Evolutionary conservation across 2,888 invertebrate species (phyloP), one percentile per base, ranked within the genome.

Genomic region (Orthonevra nobilis): DNA sequence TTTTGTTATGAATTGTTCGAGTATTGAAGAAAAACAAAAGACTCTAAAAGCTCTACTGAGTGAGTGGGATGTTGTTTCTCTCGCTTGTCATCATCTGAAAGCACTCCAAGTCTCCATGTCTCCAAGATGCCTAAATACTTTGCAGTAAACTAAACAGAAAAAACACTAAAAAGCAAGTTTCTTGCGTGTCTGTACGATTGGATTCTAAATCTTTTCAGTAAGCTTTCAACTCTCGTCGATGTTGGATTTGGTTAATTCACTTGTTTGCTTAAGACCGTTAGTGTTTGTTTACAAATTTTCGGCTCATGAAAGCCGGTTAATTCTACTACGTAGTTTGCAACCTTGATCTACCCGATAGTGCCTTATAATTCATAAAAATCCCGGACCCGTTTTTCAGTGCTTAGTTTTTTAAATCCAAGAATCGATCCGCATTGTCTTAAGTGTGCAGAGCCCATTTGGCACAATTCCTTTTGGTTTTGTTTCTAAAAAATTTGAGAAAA

Each of bases 151-250:
- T n/a, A n/a, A n/a, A n/a, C n/a, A n/a, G n/a, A n/a, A n/a, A n/a
- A n/a, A n/a, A n/a, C 10, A 56, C 5, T 2, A 17, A 19, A 30
- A n/a, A 42, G 7, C 12, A 14, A 17, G 17, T 64, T 42, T n/a
- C n/a, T n/a, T n/a, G n/a, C n/a, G n/a, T n/a, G 32, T 26, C 42
- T 26, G 14, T 26, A 23, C 64, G 34, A 36, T 66, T 19, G 15
- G 19, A 44, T 46, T 56, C 46, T n/a, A 14, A 38, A 46, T 14
- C 44, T 19, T 46, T 23, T 68, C 44, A 68, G 68, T 68, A 15
- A 38, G 28, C 68, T 58, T 58, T 58, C 48, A 30, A 48, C 68
- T 66, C 34, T 58, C 36, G 14, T 34, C 60, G 36, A 30, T 17
- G 19, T 38, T 19, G 44, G 40, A 28, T 20, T 23, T 20, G 4